Base-by-base conservation (phyloP, 2,797 vertebrate genomes). In the Chlorospingus semifuscus region DNA sequence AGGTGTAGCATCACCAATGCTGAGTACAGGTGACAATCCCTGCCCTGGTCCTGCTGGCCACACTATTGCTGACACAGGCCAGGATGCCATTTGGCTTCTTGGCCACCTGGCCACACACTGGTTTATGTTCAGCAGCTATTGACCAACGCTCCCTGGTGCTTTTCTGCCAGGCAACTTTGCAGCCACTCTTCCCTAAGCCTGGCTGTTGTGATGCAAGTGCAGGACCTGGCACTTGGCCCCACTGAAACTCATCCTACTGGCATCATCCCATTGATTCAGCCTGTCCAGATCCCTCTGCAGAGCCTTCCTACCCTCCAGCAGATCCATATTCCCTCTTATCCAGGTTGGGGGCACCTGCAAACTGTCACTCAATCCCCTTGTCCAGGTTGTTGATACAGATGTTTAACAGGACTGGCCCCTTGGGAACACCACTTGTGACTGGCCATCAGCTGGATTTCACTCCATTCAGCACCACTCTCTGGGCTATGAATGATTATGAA, bases 31-130 rank as follows among this genome's bases (percentile, higher is more conserved):
- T 9, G 3, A 59, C 15, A 29, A 42, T 32, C 17, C 0, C 36
- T 53, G 41, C 24, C 53, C 29, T 78, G 53, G 1, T 55, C 77
- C 17, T 30, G 34, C 20, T n/a, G 39, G 19, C 8, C 52, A 70
- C 46, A 16, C 6, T 8, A 30, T 1, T 71, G 60, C 52, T 55
- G 24, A 17, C 2, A 10, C n/a, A 42, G 29, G 7, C 23, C 50
- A 64, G 50, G 34, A 34, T 41, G 44, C 16, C 53, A n/a, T 1
- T 1, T 37, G 52, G 27, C 23, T 37, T 47, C 64, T 42, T 34
- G 41, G 59, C 18, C 36, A 65, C 21, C 20, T 27, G 41, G 20
- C 29, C 32, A 77, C 4, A 9, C 0, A 0, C 7, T 27, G 8
- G 52, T 24, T 60, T 37, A 39, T 8, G 6, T 34, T 61, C 59